A percentile compares a stretch with the other conserved stretches of the same genome.
Conservation (phyloP, 2,888 invertebrate genomes). For the Apotomis capreana region DNA sequence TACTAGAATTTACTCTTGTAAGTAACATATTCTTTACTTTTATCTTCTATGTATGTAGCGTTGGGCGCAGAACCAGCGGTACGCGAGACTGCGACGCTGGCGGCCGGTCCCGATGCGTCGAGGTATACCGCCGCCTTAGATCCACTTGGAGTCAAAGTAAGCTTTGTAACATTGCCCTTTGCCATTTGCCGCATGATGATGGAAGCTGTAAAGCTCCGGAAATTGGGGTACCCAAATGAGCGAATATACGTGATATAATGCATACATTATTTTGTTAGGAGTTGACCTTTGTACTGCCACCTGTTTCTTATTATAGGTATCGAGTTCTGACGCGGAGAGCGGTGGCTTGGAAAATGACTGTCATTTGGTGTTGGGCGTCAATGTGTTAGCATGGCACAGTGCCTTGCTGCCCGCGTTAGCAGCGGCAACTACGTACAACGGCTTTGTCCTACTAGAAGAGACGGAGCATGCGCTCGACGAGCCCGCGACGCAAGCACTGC, state of each 20-base stretch:
- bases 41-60: constrained; percentile 58
- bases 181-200: too few species aligned
- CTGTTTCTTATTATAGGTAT: constrained; percentile 48
- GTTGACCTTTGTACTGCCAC: too few species aligned
- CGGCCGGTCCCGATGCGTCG: constrained; percentile 76
- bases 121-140: constrained; percentile 81
- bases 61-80: constrained; percentile 89
- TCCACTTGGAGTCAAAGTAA: constrained; percentile 84
- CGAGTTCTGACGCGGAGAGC: constrained; percentile 83
- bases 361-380: constrained; percentile 87
- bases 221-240: too few species aligned
- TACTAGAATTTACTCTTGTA: not conserved
- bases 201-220: too few species aligned
- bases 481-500: constrained; percentile 60
- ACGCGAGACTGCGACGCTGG: constrained; percentile 81
- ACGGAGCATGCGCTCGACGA: constrained; percentile 72
- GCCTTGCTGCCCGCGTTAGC: constrained; percentile 82
- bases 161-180: too few species aligned
- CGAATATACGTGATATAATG: too few species aligned
- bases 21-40: too few species aligned
- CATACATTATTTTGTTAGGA: too few species aligned
- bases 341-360: constrained; percentile 86
- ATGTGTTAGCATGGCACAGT: constrained; percentile 84
- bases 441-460: constrained; percentile 90
- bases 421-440: constrained; percentile 86